Evolutionary conservation across 2,888 invertebrate genomes (phyloP), one percentile per base, ranked within the genome.

Genomic region (Masnerella sp.): DNA sequence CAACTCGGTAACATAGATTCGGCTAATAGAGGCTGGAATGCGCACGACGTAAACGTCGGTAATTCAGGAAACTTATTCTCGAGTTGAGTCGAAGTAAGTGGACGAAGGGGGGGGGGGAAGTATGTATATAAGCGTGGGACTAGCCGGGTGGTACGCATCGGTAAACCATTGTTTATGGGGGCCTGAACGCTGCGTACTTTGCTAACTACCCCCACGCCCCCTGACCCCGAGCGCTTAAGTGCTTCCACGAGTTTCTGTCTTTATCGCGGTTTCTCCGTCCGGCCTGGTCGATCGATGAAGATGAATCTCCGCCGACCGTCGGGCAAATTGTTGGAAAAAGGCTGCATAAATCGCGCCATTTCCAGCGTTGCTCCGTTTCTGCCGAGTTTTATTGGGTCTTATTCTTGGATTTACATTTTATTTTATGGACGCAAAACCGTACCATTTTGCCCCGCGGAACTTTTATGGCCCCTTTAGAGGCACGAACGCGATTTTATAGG

Each of bases 81-180:
- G 25, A 45, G 52, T 38, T 42, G 25, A 28, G 49, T 18, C 22
- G 49, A 64, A 36, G 45, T 58, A 59, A 70, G 42, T 54, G 9
- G 61, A 61, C 42, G 36, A 73, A 69, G 56, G 64, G 68, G 68
- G 47, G 9, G 79, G 75, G 79, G 74, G 70, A 52, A 67, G 77
- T 82, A 80, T 80, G 69, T 52, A 38, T 61, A 64, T 58, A 68
- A 69, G 76, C 84, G 85, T 85, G 84, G 84, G 85, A 84, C 82
- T 83, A 73, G 51, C 74, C 76, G 77, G 77, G 77, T 79, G 77
- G 68, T 77, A 76, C 78, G 78, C 78, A 79, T 76, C 77, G 77
- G 78, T 81, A 82, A 85, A 83, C 82, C 82, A 82, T 85, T 84
- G 82, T 85, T 85, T 85, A 85, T 81, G 84, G 14, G 79, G 78